Base-by-base conservation (phyloP, 2,888 invertebrate genomes). In the Trichogramma dendrolimi region DNA sequence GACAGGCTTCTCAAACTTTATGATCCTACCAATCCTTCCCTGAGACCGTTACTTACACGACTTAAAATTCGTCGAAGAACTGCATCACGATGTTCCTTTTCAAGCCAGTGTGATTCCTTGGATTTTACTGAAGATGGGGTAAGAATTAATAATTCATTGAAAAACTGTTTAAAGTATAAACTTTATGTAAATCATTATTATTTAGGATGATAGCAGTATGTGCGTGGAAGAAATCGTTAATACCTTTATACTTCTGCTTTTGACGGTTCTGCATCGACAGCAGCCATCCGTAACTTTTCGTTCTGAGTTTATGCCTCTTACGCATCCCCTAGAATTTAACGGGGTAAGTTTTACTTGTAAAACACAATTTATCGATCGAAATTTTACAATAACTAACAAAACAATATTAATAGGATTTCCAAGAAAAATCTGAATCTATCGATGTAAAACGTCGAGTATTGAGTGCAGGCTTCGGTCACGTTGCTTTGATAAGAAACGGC, bases 401-500 rank as follows among this genome's bases (percentile, higher is more conserved):
- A 44, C n/a, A 70, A 69, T 63, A 63, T 50, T 49, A 64, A 5
- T 66, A 44, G 5, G 64, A 27, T 27, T 58, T 54, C 46, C 49
- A 42, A 50, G 42, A 54, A 2, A 67, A 61, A 53, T 60, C 49
- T 46, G 4, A 48, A 7, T 69, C 72, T 73, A 68, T 76, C 68
- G 72, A 82, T 73, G 76, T 77, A 75, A 73, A 82, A 77, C 61
- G 80, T 74, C 76, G 79, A 67, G 76, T 80, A 7, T 72, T 86
- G 52, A 83, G 84, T 67, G 84, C 85, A 70, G 87, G 88, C 10
- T 85, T 82, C 70, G 83, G 83, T 67, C 87, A 88, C 72, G 82
- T 83, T 10, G 86, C 84, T 6, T 76, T 86, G 10, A 81, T 87
- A 39, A 80, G 86, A 65, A 85, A 87, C 68, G 84, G 83, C 46